Evolutionary conservation across 1,140 invertebrate genomes (phyloP).

Genomic region (Leptoteleia sp.): DNA sequence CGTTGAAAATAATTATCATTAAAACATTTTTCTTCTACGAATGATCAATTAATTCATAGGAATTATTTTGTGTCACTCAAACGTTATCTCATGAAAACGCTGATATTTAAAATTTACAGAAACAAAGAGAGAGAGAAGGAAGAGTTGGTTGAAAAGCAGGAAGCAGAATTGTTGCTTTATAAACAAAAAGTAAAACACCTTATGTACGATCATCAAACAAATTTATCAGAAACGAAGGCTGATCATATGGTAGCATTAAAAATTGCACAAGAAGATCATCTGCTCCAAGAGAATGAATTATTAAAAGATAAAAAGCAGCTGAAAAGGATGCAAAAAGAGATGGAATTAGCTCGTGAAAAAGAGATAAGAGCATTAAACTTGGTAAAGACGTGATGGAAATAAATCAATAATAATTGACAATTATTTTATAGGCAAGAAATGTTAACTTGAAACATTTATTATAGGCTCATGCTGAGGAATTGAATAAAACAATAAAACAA

Average conservation of each 20-base stretch:
- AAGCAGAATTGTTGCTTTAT: constrained; percentile 92
- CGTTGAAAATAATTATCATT: constrained; percentile 18
- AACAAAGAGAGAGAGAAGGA: constrained; percentile 94
- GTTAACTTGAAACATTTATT: not conserved
- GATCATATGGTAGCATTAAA: constrained; percentile 89
- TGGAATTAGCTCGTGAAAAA: constrained; percentile 85
- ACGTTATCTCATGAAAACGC: too few relatives aligned
- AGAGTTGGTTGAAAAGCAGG: constrained; percentile 91
- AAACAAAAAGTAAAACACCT: constrained; percentile 96
- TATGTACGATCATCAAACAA: constrained; percentile 94
- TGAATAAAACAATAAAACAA: constrained; percentile 85
- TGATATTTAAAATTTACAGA: constrained; percentile 80
- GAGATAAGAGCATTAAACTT: constrained; percentile 84
- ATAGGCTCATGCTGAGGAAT: constrained; percentile 80
- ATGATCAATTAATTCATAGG: constrained; percentile 9
- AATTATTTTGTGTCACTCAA: constrained; percentile 2
- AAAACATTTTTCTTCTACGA: not conserved
- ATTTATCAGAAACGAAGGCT: constrained; percentile 88
- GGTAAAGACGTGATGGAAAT: too few relatives aligned
- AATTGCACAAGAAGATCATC: constrained; percentile 87
- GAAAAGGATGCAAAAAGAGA: constrained; percentile 87
- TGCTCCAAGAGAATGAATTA: constrained; percentile 88
- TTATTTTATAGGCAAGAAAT: not conserved
- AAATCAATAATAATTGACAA: too few relatives aligned
- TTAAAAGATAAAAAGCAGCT: constrained; percentile 89